Evolutionary conservation across 2,797 vertebrate genomes (phyloP).

Genomic region (Ceyx erithaca): DNA sequence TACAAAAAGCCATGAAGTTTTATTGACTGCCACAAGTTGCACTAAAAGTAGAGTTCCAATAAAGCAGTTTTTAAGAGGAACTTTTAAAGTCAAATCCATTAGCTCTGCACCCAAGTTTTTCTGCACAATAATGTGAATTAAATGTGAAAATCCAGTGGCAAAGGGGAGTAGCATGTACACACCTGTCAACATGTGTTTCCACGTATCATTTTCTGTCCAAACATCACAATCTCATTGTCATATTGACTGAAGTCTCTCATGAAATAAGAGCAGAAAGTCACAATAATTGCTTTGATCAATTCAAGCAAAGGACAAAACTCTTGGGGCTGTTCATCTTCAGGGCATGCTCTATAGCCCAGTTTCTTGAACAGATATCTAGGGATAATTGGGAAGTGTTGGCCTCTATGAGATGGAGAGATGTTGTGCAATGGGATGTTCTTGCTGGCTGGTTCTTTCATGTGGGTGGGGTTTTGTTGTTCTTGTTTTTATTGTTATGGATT

Average conservation of each 20-base stretch:
- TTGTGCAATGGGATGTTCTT: conserved; percentile 53
- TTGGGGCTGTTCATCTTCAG: conserved; percentile 34
- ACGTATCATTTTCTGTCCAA: background rate
- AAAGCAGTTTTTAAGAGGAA: background rate
- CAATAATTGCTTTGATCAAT: conserved; percentile 7
- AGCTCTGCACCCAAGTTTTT: background rate
- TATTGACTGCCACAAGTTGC: background rate
- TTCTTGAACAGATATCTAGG: conserved; percentile 34
- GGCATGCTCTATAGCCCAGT: background rate
- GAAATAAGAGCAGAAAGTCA: conserved; percentile 30
- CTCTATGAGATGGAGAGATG: conserved; percentile 8
- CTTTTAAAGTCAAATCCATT: background rate
- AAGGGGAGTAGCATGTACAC: background rate
- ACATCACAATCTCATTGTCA: background rate
- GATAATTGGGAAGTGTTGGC: background rate
- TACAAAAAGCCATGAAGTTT: background rate
- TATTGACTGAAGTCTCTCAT: conserved; percentile 22
- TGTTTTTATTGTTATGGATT: conserved; percentile 63
- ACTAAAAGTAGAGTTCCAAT: background rate
- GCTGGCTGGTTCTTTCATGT: conserved; percentile 30
- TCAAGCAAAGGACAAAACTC: conserved; percentile 1
- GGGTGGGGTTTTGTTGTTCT: conserved; percentile 61
- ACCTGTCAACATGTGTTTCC: conserved; percentile 41
- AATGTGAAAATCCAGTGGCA: background rate
- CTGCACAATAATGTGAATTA: background rate